Conservation (phyloP, 2,888 invertebrate genomes). For the Idaea biselata region DNA sequence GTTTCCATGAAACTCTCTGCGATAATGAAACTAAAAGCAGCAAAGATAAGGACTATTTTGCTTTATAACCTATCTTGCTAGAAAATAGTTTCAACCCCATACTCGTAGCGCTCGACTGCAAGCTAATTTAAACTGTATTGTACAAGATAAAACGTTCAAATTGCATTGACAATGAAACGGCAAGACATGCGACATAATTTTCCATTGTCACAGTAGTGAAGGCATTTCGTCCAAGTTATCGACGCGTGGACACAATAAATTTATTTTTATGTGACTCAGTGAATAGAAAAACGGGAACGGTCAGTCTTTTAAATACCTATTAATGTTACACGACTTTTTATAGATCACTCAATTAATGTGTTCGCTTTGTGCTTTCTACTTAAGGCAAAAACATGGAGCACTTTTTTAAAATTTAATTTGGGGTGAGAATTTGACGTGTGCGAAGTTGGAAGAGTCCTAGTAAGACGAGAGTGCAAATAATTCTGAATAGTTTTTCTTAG, state of each 20-base stretch:
- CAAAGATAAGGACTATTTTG: constrained; percentile 6
- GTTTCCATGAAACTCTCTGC: neutral
- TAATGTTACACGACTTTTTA: constrained; percentile 37
- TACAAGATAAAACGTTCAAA: neutral
- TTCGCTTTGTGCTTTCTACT: neutral
- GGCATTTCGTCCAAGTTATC: constrained; percentile 50
- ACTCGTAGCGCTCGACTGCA: neutral
- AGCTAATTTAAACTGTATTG: constrained; percentile 2
- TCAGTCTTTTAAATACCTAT: constrained; percentile 44
- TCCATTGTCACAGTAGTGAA: constrained; percentile 40
- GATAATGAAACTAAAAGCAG: neutral
- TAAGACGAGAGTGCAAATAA: no score
- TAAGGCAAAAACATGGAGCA: neutral
- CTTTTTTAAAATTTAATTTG: no score
- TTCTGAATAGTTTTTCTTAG: no score
- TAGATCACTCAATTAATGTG: constrained; percentile 25
- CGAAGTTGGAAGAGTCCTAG: no score
- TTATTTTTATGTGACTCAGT: constrained; percentile 62
- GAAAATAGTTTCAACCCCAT: constrained; percentile 17
- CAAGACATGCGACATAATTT: constrained; percentile 34
- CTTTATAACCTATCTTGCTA: neutral
- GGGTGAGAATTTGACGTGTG: no score
- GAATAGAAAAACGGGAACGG: constrained; percentile 45
- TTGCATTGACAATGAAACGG: neutral
- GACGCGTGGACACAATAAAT: constrained; percentile 70